Evolutionary conservation across 2,888 invertebrate species (phyloP), one percentile per base, ranked within the genome.

Genomic region (Malthinus seriepunctatus): DNA sequence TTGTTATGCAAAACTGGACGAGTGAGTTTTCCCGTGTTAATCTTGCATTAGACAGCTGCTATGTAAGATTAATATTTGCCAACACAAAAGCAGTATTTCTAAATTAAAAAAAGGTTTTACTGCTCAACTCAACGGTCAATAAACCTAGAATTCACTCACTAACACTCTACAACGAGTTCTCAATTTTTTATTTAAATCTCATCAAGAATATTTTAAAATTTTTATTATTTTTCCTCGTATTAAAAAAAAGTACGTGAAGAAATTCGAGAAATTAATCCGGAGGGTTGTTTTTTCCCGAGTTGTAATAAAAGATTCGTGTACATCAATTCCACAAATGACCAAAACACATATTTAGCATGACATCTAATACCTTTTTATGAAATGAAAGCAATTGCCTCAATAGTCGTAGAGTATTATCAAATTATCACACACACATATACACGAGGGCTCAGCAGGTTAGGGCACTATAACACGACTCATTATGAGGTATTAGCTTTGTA

Each of bases 401-500:
- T 71, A 70, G 69, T 66, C 62, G 66, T 67, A 69, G 69, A 70
- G 70, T 73, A 73, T 73, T 71, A 73, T 72, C 72, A 71, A 72
- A 74, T 73, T 73, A 73, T 72, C 68, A 63, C 68, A 62, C 69
- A 65, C 68, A 62, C 68, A 67, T 51, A 48, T 34, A 32, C 60
- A 56, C 59, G 34, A 51, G 60, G 63, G 60, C 69, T 66, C 71
- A 67, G 69, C 70, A 68, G 72, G 71, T 72, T 72, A 63, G 68
- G 73, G 73, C 72, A 70, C 71, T 63, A 74, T 75, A 74, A 73
- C 72, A 67, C 69, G 70, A 62, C 66, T 71, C 72, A 73, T 75
- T 73, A 75, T 73, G 73, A 60, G 73, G 73, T 71, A 72, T 75
- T 75, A 73, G 71, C 72, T 73, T 74, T 74, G 73, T 74, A 32